A percentile compares a stretch with the other conserved stretches of the same genome.
phyloP scores from a whole-genome alignment of 2,797 vertebrate genomes.

The Sebastes itinus region DNA sequence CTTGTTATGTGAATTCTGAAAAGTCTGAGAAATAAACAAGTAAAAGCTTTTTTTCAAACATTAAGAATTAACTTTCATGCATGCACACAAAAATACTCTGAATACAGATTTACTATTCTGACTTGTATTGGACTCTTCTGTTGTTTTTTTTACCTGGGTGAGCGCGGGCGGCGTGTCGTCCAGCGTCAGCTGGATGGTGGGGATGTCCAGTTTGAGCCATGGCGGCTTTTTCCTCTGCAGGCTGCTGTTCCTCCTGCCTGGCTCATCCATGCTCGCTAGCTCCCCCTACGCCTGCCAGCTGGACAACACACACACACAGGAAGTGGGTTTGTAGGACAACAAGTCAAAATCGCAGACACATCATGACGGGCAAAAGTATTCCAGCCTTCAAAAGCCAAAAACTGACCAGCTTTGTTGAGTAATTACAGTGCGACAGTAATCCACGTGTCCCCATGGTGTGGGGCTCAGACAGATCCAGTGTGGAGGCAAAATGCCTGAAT shows the following conservation, averaged over 20 bases:
- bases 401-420: background rate
- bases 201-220: constrained; percentile 93
- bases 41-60: background rate
- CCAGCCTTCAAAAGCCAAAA: background rate
- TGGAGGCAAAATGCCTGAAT: background rate
- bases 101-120: background rate
- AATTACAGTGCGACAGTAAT: constrained; percentile 5
- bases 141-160: constrained; percentile 80
- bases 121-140: background rate
- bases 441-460: background rate
- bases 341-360: background rate
- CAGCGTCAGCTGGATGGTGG: constrained; percentile 67
- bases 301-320: constrained; percentile 24
- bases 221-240: constrained; percentile 94
- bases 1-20: background rate
- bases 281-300: constrained; percentile 75
- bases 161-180: constrained; percentile 81
- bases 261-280: constrained; percentile 84
- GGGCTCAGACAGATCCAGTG: background rate
- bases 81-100: too few species aligned
- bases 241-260: constrained; percentile 85
- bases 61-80: background rate
- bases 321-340: background rate
- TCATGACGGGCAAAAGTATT: background rate
- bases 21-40: background rate